Conservation (phyloP, 2,113 vertebrate genomes). For the Benitochromis conjunctus region DNA sequence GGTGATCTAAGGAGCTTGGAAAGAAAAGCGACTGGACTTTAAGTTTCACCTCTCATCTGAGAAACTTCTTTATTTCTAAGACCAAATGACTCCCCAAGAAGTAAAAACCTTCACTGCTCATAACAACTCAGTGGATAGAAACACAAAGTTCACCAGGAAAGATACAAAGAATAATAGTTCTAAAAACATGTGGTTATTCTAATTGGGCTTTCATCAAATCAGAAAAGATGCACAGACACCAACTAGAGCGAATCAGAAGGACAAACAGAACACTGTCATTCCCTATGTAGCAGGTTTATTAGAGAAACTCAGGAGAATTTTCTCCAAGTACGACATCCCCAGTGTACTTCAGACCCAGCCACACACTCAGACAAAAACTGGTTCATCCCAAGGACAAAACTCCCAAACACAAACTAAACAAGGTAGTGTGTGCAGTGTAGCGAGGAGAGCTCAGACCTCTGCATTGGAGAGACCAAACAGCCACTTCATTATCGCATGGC, state of each 20-base stretch:
- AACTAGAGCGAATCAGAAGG: not conserved
- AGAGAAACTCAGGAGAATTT: not conserved
- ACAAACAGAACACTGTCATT: not conserved
- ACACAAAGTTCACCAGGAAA: not conserved
- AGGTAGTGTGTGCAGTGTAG: not conserved
- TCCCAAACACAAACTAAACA: not conserved
- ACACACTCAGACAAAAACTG: not conserved
- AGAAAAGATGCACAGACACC: not conserved
- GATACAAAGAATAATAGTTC: not conserved
- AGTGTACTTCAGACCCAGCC: not conserved
- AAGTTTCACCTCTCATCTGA: not conserved
- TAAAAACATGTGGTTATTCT: not conserved
- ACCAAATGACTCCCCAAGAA: not conserved
- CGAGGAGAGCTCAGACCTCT: not conserved
- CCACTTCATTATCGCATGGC: not conserved
- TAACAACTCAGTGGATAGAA: not conserved
- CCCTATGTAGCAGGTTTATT: not conserved
- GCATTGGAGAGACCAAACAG: not conserved
- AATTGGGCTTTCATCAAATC: not conserved
- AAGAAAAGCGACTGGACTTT: not conserved
- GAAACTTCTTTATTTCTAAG: not conserved
- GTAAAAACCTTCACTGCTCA: not conserved
- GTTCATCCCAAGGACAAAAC: not conserved
- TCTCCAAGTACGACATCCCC: not conserved
- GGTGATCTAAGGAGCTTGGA: not conserved